phyloP scores from a whole-genome alignment of 2,888 invertebrate genomes.

The Apodemia mormo region DNA sequence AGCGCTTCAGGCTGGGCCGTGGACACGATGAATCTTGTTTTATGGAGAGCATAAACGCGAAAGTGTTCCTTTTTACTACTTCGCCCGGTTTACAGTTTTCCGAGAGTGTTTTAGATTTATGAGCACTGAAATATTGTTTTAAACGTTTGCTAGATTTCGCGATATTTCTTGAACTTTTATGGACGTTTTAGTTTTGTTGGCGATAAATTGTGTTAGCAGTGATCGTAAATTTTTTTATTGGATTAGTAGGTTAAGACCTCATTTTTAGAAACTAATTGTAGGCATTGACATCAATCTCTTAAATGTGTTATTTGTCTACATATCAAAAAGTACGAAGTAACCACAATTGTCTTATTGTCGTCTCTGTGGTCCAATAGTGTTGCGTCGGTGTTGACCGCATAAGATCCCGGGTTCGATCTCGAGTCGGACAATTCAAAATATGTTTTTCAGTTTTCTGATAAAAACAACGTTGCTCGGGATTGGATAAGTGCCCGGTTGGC shows the following conservation, averaged over 20 bases:
- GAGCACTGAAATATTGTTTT: slow-evolving; percentile 15
- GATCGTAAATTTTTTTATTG: slow-evolving; percentile 9
- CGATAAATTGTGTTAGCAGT: slow-evolving; percentile 1
- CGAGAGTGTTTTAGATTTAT: slow-evolving; percentile 9
- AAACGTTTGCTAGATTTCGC: not conserved
- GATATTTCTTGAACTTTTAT: slow-evolving; percentile 6
- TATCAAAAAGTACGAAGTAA: no score
- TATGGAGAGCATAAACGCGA: slow-evolving; percentile 29
- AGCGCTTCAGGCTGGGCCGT: slow-evolving; percentile 24
- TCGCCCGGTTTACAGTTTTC: slow-evolving; percentile 8
- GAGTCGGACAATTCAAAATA: no score
- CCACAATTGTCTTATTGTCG: no score
- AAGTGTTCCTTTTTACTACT: slow-evolving; percentile 18
- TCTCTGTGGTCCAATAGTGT: no score
- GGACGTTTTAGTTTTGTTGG: slow-evolving; percentile 9
- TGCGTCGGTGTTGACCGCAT: no score
- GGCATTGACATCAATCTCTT: no score
- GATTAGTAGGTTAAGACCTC: not conserved
- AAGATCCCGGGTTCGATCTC: no score
- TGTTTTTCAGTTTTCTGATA: no score
- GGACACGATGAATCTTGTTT: slow-evolving; percentile 30
- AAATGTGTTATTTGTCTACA: no score
- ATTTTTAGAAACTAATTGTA: no score
- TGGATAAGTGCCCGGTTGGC: no score
- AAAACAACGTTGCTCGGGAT: no score